Evolutionary conservation across 92 coral and sea anemone species (phyloP), one percentile per base, ranked within the genome.

Genomic region (Scolanthus callimorphus): DNA sequence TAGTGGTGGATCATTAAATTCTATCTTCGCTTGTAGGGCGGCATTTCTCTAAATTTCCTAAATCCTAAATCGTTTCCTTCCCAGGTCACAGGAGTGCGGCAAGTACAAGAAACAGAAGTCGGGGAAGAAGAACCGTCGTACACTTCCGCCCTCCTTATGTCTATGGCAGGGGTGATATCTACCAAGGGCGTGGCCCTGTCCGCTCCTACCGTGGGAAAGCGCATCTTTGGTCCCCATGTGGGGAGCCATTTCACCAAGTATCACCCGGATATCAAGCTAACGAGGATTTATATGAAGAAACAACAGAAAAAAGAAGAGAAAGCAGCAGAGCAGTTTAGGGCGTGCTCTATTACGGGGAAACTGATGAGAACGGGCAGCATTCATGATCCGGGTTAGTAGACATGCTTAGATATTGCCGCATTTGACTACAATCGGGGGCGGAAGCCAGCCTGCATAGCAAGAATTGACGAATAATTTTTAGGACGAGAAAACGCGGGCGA

Each of bases 161-260:
- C 86, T 29, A 94, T 94, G 96, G 73, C 99, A 11, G 99, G 96
- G 1, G 13, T 94, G 20, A 51, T 89, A 3, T 76, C 99, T 0
- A 90, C 99, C 2, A 64, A 81, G 23, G 73, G 85, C 6, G 85
- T 85, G 60, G 71, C 85, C 3, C 37, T 80, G 45, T 65, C 96
- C 15, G 67, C 85, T 0, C 99, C 99, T 23, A 49, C 81, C 0
- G 91, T 94, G 3, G 85, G 85, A n/a, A 94, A 81, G 44, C 68
- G 92, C 69, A 77, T 90, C 34, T 75, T 88, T 34, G 99, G 94
- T 0, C 95, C 96, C 10, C 99, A 94, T 48, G 52, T 89, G 13
- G 99, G 99, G 19, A 70, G 73, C 38, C 51, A 90, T 51, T 63
- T 89, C 4, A 76, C 73, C n/a, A 83, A 78, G 45, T 79, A 73